Evolutionary conservation across 2,113 vertebrate genomes (phyloP).

Genomic region (Pipra filicauda): DNA sequence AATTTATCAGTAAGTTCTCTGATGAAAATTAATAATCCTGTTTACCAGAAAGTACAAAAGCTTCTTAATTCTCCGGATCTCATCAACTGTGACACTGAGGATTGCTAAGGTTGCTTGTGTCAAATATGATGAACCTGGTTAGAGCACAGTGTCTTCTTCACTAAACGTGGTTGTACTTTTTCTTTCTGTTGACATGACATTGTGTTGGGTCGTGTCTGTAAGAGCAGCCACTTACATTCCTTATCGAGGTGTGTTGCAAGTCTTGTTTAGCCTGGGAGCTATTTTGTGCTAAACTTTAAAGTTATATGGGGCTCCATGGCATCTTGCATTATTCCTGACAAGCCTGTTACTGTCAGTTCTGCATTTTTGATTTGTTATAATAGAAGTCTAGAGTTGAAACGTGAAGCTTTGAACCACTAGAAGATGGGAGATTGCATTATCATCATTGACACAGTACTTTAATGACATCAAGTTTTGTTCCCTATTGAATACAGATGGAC

Average conservation of each 20-base stretch:
- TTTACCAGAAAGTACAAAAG: not conserved
- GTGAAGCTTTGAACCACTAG: not conserved
- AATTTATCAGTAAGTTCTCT: not conserved
- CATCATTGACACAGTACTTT: not conserved
- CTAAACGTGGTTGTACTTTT: not conserved
- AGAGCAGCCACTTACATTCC: not conserved
- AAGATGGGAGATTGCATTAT: not conserved
- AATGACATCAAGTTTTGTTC: not conserved
- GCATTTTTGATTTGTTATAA: not conserved
- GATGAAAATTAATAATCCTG: not conserved
- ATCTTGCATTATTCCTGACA: not conserved
- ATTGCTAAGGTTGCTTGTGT: not conserved
- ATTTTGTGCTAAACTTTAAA: not conserved
- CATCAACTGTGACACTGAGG: not conserved
- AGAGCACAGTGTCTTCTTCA: not conserved
- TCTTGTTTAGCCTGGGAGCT: not conserved
- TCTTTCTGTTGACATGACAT: not conserved
- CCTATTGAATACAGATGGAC: not conserved
- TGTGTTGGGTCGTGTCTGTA: not conserved
- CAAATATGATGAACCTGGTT: not conserved
- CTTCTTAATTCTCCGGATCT: not conserved
- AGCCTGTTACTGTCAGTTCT: not conserved
- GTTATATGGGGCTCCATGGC: not conserved
- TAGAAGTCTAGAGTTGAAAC: not conserved
- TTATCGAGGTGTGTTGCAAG: not conserved